Conservation (phyloP, 2,113 vertebrate genomes). For the Macaca fascicularis region DNA sequence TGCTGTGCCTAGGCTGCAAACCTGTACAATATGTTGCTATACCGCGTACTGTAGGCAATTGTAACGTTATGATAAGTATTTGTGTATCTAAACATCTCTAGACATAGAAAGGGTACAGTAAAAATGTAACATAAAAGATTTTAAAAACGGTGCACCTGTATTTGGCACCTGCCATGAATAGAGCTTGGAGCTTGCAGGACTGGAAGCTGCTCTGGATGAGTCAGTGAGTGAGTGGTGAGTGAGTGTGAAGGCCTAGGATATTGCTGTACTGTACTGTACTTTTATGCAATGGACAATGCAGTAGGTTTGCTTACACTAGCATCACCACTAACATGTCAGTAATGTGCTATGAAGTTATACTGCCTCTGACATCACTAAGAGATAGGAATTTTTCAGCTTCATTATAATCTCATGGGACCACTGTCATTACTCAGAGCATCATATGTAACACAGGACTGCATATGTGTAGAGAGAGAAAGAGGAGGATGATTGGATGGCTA, state of each 20-base stretch:
- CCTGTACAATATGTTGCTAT: not conserved
- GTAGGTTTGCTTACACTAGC: not conserved
- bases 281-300: not conserved
- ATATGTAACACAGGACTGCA: not conserved
- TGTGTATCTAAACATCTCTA: not conserved
- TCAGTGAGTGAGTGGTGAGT: not conserved
- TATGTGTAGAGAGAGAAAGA: not conserved
- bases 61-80: not conserved
- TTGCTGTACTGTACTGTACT: not conserved
- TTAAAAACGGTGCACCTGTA: not conserved
- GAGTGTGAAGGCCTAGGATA: not conserved
- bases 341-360: not conserved
- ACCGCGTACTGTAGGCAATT: not conserved
- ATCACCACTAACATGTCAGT: not conserved
- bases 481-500: not conserved
- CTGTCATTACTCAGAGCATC: not conserved
- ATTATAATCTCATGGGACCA: not conserved
- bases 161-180: not conserved
- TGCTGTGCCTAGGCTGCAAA: not conserved
- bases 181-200: not conserved
- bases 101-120: not conserved
- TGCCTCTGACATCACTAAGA: not conserved
- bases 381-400: not conserved
- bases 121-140: not conserved
- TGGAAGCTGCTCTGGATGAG: not conserved